Evolutionary conservation across 2,113 vertebrate genomes (phyloP), one percentile per base, ranked within the genome.

Genomic region (Odontesthes bonariensis): DNA sequence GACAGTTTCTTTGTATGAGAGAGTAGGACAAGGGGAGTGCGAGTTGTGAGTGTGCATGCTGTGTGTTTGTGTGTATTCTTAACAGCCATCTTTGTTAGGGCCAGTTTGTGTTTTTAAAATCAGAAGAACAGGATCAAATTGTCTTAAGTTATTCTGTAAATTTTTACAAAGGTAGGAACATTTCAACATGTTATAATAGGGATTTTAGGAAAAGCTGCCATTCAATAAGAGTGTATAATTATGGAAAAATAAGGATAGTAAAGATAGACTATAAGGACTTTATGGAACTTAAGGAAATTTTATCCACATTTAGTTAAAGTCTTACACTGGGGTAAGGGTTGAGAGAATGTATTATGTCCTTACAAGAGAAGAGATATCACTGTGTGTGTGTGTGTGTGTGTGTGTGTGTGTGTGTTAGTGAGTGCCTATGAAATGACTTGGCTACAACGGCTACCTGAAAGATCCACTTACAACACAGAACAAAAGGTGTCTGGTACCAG

Each of bases 401-500:
- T 27, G 27, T 27, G 38, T 71, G 57, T 77, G 63, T 75, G 64
- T 78, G 56, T 38, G 35, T 38, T 38, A 57, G 57, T 61, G 68
- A 58, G 52, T 56, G 40, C 67, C 16, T 17, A 5, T 77, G 61
- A 38, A 66, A 20, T 77, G 77, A 69, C 88, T 91, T 62, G 72
- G 88, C 35, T 40, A 68, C 77, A 77, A 22, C 70, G 55, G 49
- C 57, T 74, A 92, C 90, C 83, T 86, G 70, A 87, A 95, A 93
- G 94, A 94, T 96, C 95, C 89, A 83, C 92, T 96, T 96, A 95
- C 95, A 92, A 78, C 88, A 85, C 93, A 90, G 91, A 13, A 91
- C 91, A 92, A 92, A 92, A 85, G 78, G 51, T 73, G 78, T 84
- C 65, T 68, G 60, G 66, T 78, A 69, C 27, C 44, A 89, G 87